Conservation (phyloP, 2,888 invertebrate genomes). For the Oscheius onirici region DNA sequence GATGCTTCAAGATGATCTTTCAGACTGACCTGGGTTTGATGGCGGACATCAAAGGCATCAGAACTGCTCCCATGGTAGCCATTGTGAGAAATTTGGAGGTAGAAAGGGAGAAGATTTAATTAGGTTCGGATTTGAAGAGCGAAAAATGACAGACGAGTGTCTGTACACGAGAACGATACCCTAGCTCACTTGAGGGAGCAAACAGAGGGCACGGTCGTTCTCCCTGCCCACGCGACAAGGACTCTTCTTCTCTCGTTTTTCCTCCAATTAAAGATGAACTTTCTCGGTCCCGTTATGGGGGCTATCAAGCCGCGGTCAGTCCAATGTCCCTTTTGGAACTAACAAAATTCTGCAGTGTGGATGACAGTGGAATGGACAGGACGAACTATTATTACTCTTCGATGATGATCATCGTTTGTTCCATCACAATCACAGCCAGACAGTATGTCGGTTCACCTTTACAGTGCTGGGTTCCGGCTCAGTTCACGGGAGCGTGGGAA, state of each 20-base stretch:
- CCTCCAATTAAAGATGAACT: constrained; percentile 45
- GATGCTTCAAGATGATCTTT: too few relatives aligned
- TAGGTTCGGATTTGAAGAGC: neutral
- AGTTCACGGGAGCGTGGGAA: neutral
- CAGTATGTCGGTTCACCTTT: constrained; percentile 70
- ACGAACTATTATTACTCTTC: constrained; percentile 69
- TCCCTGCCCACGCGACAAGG: constrained; percentile 23
- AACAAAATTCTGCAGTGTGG: constrained; percentile 35
- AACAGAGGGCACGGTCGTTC: constrained; percentile 7
- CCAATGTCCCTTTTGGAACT: neutral
- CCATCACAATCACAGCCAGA: constrained; percentile 57
- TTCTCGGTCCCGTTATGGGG: constrained; percentile 52
- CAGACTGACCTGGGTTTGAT: constrained; percentile 51
- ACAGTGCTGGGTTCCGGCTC: constrained; percentile 69
- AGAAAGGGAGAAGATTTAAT: too few relatives aligned
- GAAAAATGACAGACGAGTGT: constrained; percentile 2
- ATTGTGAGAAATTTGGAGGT: neutral
- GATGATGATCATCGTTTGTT: constrained; percentile 61
- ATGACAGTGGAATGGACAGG: constrained; percentile 62
- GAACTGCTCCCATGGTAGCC: constrained; percentile 10
- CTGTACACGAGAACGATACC: constrained; percentile 20
- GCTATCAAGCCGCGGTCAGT: constrained; percentile 58
- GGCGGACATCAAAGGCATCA: constrained; percentile 45
- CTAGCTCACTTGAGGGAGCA: constrained; percentile 15
- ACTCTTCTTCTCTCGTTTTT: neutral